Conservation (phyloP, 37 sponge, comb jelly and placozoan species). For the Chondrilla cf. caribensis region DNA sequence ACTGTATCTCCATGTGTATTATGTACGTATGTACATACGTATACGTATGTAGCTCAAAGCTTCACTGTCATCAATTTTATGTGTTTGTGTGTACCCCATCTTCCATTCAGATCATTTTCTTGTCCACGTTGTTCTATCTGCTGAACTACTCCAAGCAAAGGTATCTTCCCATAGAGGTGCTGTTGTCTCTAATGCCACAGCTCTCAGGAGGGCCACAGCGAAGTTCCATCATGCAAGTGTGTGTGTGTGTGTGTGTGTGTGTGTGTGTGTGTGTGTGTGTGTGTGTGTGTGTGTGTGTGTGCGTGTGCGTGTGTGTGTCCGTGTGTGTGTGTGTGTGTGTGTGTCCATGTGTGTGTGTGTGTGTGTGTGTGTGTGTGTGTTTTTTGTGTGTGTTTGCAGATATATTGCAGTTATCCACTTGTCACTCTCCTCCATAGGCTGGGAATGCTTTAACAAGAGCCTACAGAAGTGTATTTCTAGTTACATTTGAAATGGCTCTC, state of each 20-base stretch:
- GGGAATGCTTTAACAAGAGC: conserved; percentile 4
- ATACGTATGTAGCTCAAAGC: no score
- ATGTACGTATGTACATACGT: no score
- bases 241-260: not conserved
- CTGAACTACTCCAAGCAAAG: conserved; percentile 65
- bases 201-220: not conserved
- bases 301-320: no score
- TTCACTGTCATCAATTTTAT: no score
- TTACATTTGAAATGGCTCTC: conserved; percentile 63
- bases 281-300: no score
- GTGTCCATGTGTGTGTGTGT: no score
- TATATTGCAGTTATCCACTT: not conserved
- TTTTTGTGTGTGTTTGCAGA: no score
- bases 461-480: conserved; percentile 85
- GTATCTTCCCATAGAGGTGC: conserved; percentile 74
- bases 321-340: no score
- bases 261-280: no score
- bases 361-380: no score
- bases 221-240: not conserved
- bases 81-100: no score
- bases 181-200: conserved; percentile 57
- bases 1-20: no score
- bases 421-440: not conserved
- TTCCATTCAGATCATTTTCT: conserved; percentile 74
- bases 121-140: conserved; percentile 93